Percentiles rank a stretch among this genome's conserved stretches.
phyloP scores from a whole-genome alignment of 2,113 vertebrate species.

The Dicentrarchus labrax region DNA sequence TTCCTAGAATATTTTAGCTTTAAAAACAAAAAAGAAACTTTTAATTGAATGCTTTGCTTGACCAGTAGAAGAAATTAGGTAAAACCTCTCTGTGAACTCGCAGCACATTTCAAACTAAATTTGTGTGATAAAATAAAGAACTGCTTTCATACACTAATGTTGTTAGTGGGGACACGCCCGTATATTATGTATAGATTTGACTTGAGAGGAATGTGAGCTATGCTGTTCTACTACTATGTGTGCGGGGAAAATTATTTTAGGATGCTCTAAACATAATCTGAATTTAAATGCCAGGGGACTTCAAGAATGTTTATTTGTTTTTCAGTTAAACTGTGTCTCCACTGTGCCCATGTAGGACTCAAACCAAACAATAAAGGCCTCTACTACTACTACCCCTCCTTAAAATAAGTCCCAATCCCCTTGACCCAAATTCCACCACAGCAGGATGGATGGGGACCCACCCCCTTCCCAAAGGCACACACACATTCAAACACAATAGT shows the following conservation, averaged over 20 bases:
- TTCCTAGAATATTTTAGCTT: constrained; percentile 57
- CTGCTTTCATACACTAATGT: not conserved
- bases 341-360: constrained; percentile 30
- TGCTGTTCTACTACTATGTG: constrained; percentile 26
- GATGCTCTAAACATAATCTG: constrained; percentile 54
- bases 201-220: constrained; percentile 67
- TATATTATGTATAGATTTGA: constrained; percentile 39
- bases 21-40: constrained; percentile 4
- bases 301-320: constrained; percentile 55
- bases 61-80: not conserved
- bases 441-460: constrained; percentile 76
- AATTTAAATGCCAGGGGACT: constrained; percentile 48
- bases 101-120: not conserved
- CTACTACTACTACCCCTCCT: constrained; percentile 59
- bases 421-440: constrained; percentile 84
- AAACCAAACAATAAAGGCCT: constrained; percentile 68
- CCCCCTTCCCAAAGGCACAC: constrained; percentile 70
- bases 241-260: constrained; percentile 54
- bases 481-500: constrained; percentile 77
- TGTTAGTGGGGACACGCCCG: constrained; percentile 36
- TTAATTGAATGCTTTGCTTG: too few relatives aligned
- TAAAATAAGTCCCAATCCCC: constrained; percentile 74
- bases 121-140: constrained; percentile 9
- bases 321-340: constrained; percentile 38
- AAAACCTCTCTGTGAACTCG: not conserved